Evolutionary conservation across 2,113 vertebrate species (phyloP).

Genomic region (Coptodon rendalli): DNA sequence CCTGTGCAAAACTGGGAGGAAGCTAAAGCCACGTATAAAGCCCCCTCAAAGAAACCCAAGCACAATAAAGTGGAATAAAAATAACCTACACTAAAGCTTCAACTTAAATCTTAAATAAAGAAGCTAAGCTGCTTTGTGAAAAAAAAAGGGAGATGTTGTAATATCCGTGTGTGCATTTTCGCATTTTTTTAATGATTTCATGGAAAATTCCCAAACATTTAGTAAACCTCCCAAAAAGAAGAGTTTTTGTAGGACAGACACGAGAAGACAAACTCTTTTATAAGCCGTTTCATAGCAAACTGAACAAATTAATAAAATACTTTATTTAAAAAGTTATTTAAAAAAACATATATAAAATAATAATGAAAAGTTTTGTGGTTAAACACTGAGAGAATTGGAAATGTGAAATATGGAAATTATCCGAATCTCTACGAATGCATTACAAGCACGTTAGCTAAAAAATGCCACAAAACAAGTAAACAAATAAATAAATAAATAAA

Average conservation of each 20-base stretch:
- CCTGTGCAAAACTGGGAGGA: not conserved
- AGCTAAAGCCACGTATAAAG: not conserved
- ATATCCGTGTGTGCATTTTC: not conserved
- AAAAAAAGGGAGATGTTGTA: fast-evolving
- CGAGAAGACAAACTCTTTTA: fast-evolving
- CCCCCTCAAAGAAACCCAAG: fast-evolving
- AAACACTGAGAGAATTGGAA: not conserved
- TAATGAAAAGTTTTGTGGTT: not conserved
- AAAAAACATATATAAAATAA: not conserved
- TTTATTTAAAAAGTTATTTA: not conserved
- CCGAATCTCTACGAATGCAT: not conserved
- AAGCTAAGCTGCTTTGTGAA: not conserved
- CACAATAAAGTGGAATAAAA: not conserved
- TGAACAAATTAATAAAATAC: fast-evolving
- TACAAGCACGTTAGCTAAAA: not conserved
- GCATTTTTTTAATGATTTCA: not conserved
- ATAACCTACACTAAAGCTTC: not conserved
- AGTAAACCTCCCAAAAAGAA: not conserved
- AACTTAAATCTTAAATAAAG: not conserved
- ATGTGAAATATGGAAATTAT: not conserved
- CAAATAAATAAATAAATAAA: not conserved
- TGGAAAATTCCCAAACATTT: not conserved
- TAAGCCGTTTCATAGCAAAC: not conserved
- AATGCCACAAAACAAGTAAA: not conserved
- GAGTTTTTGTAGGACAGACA: not conserved